Conservation (phyloP, 2,797 vertebrate species). For the Bucorvus abyssinicus region DNA sequence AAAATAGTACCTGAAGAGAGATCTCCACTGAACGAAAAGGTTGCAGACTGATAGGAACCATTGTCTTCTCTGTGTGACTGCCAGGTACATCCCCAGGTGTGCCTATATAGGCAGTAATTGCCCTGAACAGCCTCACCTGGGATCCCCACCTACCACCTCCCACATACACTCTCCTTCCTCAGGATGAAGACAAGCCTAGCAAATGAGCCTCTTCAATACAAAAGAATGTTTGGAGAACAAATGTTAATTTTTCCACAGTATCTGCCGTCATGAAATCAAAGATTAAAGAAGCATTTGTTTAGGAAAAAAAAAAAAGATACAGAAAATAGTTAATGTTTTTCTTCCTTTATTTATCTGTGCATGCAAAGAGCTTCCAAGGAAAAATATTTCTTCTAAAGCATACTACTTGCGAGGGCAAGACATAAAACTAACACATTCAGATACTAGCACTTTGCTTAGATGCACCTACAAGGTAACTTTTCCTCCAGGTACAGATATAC, state of each 20-base stretch:
- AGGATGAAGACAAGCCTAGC: not conserved
- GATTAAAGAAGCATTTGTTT: not conserved
- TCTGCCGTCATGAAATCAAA: not conserved
- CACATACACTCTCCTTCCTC: not conserved
- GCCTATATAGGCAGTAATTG: not conserved
- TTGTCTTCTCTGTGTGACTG: not conserved
- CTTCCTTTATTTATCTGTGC: not conserved
- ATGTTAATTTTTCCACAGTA: not conserved
- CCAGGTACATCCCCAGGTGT: not conserved
- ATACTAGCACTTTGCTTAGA: not conserved
- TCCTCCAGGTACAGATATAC: not conserved
- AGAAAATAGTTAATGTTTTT: not conserved
- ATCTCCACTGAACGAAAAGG: not conserved
- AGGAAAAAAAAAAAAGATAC: fast-evolving
- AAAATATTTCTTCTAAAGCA: not conserved
- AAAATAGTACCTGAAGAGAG: not conserved
- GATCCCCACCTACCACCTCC: not conserved
- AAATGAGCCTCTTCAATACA: not conserved
- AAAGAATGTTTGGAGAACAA: not conserved
- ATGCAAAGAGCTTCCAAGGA: not conserved
- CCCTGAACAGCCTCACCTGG: not conserved
- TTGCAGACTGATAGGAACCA: not conserved
- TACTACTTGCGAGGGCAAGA: not conserved
- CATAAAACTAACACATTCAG: not conserved
- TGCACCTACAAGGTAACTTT: not conserved